Evolutionary conservation across 2,888 invertebrate species (phyloP), one percentile per base, ranked within the genome.

Genomic region (Drosophila prolongata): DNA sequence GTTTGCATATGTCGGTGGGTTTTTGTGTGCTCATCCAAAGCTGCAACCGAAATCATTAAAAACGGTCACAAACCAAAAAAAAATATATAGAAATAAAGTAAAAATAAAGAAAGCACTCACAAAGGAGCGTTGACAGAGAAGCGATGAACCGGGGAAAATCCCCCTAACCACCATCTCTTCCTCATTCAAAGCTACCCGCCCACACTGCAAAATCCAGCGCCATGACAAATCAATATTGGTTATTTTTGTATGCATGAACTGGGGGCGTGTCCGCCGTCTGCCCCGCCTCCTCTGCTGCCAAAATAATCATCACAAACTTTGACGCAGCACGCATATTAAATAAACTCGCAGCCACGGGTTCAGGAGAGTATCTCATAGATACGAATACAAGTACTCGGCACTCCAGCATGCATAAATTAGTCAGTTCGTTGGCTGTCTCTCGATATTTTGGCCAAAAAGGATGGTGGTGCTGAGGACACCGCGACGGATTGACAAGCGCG

Each of bases 271-370:
- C 72, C 9, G 35, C 46, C 57, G 55, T 38, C 52, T 52, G 54
- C 50, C 34, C 14, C 10, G 1, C 11, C 14, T 3, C 14, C 27
- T 11, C 6, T 46, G 47, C 53, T 75, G 71, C 67, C 86, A 67
- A 83, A 85, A 87, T 85, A 85, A 87, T 87, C 85, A 85, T 84
- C 83, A 85, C 76, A 83, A 78, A 77, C 81, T 83, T 81, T 83
- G 86, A 87, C 79, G 87, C 87, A 79, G 76, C 81, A 83, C 83
- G 85, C 88, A 87, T 85, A 87, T 79, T 85, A 87, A 85, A 85
- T 87, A 83, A 84, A 82, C 85, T 73, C 77, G 67, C 58, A 24
- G 53, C 54, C 38, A 38, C 53, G 61, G 54, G 50, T 49, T 65
- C 38, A 47, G 64, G 47, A 11, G 19, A 67, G 65, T 61, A 69